Conservation (phyloP, 2,888 invertebrate genomes). For the Corythucha ciliata region DNA sequence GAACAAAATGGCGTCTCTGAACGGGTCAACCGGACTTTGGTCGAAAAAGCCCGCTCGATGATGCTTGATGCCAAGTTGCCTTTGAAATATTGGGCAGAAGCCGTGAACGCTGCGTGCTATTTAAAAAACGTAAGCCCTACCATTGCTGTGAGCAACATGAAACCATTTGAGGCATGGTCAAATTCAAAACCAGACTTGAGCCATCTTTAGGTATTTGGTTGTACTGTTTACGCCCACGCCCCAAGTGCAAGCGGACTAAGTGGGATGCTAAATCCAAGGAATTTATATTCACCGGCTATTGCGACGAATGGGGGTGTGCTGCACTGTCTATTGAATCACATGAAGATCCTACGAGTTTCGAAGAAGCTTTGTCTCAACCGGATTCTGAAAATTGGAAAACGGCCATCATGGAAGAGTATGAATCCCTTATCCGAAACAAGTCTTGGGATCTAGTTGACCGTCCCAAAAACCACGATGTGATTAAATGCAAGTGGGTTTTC, state of each 20-base stretch:
- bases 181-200: slow-evolving; percentile 6
- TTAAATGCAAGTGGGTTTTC: slow-evolving; percentile 19
- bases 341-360: slow-evolving; percentile 3
- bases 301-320: slow-evolving; percentile 6
- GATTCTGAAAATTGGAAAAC: slow-evolving; percentile 12
- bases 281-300: slow-evolving; percentile 12
- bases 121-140: slow-evolving; percentile 12
- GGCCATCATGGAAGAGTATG: slow-evolving; percentile 11
- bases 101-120: slow-evolving; percentile 1
- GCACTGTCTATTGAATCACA: background rate
- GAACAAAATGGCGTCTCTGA: slow-evolving; percentile 17
- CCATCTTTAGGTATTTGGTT: slow-evolving; percentile 14
- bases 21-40: slow-evolving; percentile 11
- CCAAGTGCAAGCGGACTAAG: slow-evolving; percentile 11
- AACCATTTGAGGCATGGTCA: slow-evolving; percentile 10
- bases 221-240: slow-evolving; percentile 12
- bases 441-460: slow-evolving; percentile 12
- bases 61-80: slow-evolving; percentile 3
- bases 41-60: slow-evolving; percentile 19
- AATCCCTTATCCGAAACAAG: slow-evolving; percentile 13
- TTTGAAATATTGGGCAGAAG: slow-evolving; percentile 26
- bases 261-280: slow-evolving; percentile 10
- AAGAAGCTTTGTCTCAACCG: slow-evolving; percentile 6
- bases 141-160: slow-evolving; percentile 10
- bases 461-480: slow-evolving; percentile 12